Evolutionary conservation across 1,140 invertebrate genomes (phyloP), one percentile per base, ranked within the genome.

Genomic region (Chelonus insularis): DNA sequence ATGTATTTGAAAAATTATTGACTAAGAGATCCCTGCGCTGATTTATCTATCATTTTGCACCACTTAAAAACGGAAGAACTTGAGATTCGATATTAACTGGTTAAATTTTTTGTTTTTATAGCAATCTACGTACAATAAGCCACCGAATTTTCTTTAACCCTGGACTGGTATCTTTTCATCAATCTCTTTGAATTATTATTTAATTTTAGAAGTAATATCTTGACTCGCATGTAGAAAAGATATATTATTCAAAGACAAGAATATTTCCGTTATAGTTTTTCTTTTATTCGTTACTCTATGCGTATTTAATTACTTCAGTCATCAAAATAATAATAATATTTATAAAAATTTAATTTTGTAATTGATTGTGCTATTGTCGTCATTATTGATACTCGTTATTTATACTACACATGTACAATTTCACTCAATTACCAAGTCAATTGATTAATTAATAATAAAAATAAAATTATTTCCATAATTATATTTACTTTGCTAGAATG

Each of bases 101-200:
- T 29, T 29, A 29, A 29, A 3, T 29, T 29, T 29, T 3, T 29
- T 3, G 25, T 29, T 29, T 29, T 29, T 29, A 60, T 52, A 9
- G 47, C 32, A 45, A 34, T 47, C 59, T 58, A 62, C 47, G 55
- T 52, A 62, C 25, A 36, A 64, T 12, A 45, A 57, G 54, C 51
- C 60, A 65, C 51, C 64, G n/a, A 48, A 65, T 56, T 59, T 48
- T 47, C 60, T 62, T 57, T 62, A 62, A 65, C 64, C 60, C 60
- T 55, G 32, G 32, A 62, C 64, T 62, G 64, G 60, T 62, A 62
- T 60, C 25, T 47, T n/a, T 45, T 48, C 21, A n/a, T 25, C 11
- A 25, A 37, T 48, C 14, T 18, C 20, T 25, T 58, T 58, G 36
- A 43, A 43, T 43, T 16, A 39, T 39, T 39, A 11, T 12, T 39